A percentile compares a stretch with the other conserved stretches of the same genome.
These are phyloP conservation scores for Glossosoma conforme DNA, from an alignment of 1,140 invertebrate genomes.

Conservation along the genomic window DNA sequence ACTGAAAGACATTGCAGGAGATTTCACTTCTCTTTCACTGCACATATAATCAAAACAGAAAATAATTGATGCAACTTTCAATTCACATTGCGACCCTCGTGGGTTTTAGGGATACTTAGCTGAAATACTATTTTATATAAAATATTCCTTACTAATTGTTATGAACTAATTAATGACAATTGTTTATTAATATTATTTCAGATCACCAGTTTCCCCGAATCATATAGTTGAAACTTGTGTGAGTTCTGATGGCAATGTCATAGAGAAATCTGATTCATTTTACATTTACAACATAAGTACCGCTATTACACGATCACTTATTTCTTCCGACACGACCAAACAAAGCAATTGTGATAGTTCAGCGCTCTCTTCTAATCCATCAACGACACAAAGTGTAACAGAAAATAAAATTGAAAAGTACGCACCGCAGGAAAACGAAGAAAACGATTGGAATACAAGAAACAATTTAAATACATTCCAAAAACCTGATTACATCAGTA, in stretches of 20 bases:
- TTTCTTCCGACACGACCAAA: constrained; percentile 15
- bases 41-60: too few relatives aligned
- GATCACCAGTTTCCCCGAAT: constrained; percentile 18
- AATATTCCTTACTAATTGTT: too few relatives aligned
- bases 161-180: too few relatives aligned
- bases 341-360: constrained; percentile 15
- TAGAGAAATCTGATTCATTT: constrained; percentile 25
- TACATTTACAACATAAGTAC: constrained; percentile 28
- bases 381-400: too few relatives aligned
- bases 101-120: too few relatives aligned
- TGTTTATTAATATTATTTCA: constrained; percentile 13
- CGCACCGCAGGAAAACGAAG: constrained; percentile 15
- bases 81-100: too few relatives aligned
- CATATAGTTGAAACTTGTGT: constrained; percentile 8
- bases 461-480: constrained; percentile 29
- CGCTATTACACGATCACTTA: constrained; percentile 14
- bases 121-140: too few relatives aligned
- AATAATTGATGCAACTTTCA: too few relatives aligned
- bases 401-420: not conserved
- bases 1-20: too few relatives aligned
- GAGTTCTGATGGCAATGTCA: constrained; percentile 7
- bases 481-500: constrained; percentile 29
- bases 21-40: too few relatives aligned
- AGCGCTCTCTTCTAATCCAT: not conserved
- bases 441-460: constrained; percentile 27